These are phyloP conservation scores for Paracentrotus lividus DNA, from an alignment of 53 echinoderm and acorn worm species.

Conservation along the genomic window DNA sequence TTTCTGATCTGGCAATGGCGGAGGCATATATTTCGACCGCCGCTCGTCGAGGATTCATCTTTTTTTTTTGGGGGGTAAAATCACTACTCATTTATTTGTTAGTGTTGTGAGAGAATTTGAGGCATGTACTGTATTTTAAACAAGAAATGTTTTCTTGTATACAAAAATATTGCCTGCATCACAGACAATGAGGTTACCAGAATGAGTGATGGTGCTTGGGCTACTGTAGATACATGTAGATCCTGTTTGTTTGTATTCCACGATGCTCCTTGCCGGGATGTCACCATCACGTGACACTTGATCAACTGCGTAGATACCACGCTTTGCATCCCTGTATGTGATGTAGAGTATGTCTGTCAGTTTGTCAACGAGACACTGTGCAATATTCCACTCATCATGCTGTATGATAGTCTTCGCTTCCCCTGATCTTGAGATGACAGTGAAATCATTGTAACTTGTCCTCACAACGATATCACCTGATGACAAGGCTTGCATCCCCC, in stretches of 20 bases:
- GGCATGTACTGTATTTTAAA: too few relatives aligned
- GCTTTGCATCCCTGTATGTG: constrained; percentile 9
- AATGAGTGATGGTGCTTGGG: neutral
- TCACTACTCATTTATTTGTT: too few relatives aligned
- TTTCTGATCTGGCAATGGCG: too few relatives aligned
- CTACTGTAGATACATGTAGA: neutral
- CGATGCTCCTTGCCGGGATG: constrained; percentile 9
- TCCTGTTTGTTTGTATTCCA: neutral
- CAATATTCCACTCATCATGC: neutral
- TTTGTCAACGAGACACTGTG: neutral
- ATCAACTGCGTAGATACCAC: neutral
- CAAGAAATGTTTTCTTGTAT: neutral
- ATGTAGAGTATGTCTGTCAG: constrained; percentile 28
- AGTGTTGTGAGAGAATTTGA: too few relatives aligned
- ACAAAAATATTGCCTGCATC: neutral
- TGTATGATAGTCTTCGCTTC: neutral
- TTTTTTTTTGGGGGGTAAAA: too few relatives aligned
- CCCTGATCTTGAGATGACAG: neutral
- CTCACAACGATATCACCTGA: neutral
- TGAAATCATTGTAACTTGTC: neutral
- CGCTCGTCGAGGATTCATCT: too few relatives aligned
- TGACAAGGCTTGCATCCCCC: neutral
- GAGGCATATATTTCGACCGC: too few relatives aligned
- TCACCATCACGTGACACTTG: constrained; percentile 14
- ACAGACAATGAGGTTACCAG: neutral